Evolutionary conservation across 2,888 invertebrate species (phyloP), one percentile per base, ranked within the genome.

Genomic region (Lomographa bimaculata): DNA sequence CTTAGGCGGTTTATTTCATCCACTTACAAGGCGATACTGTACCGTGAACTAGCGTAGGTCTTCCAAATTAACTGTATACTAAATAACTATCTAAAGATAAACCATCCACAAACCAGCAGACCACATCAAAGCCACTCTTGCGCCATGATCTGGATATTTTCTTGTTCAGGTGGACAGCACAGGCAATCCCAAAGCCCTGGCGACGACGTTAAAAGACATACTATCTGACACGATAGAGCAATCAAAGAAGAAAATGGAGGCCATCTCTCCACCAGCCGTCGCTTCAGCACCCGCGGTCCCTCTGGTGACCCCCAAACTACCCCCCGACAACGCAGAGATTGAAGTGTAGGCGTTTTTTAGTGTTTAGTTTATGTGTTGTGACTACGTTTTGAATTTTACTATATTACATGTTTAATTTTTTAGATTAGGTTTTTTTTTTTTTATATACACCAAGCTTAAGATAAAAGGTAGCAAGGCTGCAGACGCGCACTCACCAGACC

Each of bases 111-210:
- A n/a, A n/a, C n/a, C n/a, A n/a, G n/a, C n/a, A n/a, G n/a, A n/a
- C n/a, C n/a, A n/a, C n/a, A n/a, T n/a, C n/a, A n/a, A n/a, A n/a
- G n/a, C n/a, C n/a, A n/a, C n/a, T n/a, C n/a, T n/a, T n/a, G n/a
- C n/a, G n/a, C n/a, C n/a, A n/a, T n/a, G n/a, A n/a, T n/a, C n/a
- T n/a, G n/a, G n/a, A n/a, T n/a, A n/a, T n/a, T n/a, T n/a, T n/a
- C n/a, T n/a, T n/a, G n/a, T n/a, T n/a, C 54, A 89, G 87, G 29
- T 87, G 62, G 80, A 87, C 58, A 86, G 84, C 55, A 74, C 73
- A 9, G 81, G 79, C 0, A 86, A 85, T 37, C 86, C 85, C 0
- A 82, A 73, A 50, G 77, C 73, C 0, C 47, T 89, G 35, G 85
- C 87, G 7, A 68, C 79, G 0, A 75, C 83, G 1, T 72, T 89